These are phyloP conservation scores for Pseudomyrmex sp. DNA, from an alignment of 1,140 invertebrate species.

Conservation along the genomic window DNA sequence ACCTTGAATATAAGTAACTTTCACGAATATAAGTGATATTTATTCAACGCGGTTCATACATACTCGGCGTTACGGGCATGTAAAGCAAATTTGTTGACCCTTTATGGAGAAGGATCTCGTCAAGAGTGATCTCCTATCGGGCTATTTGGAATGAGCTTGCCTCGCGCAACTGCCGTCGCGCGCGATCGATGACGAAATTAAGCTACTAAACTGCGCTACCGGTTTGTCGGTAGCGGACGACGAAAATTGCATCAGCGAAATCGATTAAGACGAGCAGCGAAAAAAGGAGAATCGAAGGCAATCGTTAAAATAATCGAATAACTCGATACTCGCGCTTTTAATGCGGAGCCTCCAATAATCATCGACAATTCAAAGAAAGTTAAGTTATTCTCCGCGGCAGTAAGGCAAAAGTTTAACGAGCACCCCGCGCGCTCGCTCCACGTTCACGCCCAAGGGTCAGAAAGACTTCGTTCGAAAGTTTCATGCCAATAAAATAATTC, in stretches of 20 bases:
- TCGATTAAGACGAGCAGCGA: conserved; percentile 49
- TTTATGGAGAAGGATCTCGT: background rate
- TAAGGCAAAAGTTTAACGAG: conserved; percentile 77
- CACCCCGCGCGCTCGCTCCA: conserved; percentile 66
- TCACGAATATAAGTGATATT: background rate
- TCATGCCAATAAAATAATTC: conserved; percentile 45
- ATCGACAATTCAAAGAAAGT: conserved; percentile 72
- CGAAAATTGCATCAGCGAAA: conserved; percentile 56
- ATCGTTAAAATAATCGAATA: conserved; percentile 73
- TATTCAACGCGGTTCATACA: background rate
- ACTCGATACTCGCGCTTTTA: conserved; percentile 50
- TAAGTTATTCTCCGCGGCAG: conserved; percentile 72
- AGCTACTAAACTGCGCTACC: conserved; percentile 34
- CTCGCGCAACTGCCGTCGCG: background rate
- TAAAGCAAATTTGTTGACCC: background rate
- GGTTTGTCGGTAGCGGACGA: conserved; percentile 40
- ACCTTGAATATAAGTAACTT: conserved; percentile 5
- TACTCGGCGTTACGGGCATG: background rate
- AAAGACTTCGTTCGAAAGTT: conserved; percentile 34
- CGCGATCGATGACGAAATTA: conserved; percentile 24
- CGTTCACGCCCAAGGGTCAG: conserved; percentile 56
- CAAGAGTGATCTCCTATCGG: background rate
- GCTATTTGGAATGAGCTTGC: conserved; percentile 9
- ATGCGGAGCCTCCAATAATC: conserved; percentile 74
- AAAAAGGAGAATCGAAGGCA: conserved; percentile 57